phyloP scores from a whole-genome alignment of 92 coral and sea anemone species.

The Meandrina meandrites region DNA sequence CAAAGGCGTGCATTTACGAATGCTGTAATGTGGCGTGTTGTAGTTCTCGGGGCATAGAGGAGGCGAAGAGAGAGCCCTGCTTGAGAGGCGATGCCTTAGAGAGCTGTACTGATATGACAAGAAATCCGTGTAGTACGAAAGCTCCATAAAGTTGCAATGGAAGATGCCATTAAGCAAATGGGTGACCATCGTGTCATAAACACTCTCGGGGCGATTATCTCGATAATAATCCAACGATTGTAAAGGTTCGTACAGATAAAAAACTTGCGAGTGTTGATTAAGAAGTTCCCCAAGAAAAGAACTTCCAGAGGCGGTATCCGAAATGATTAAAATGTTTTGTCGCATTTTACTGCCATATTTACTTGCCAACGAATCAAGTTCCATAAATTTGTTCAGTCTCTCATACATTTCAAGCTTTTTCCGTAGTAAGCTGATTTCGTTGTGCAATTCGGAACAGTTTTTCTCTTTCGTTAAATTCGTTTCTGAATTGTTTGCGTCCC shows the following conservation, averaged over 20 bases:
- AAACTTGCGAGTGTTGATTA: slow-evolving; percentile 84
- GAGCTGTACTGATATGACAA: slow-evolving; percentile 88
- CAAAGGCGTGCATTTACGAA: slow-evolving; percentile 82
- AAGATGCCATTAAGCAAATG: slow-evolving; percentile 81
- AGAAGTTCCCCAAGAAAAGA: slow-evolving; percentile 89
- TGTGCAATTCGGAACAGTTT: slow-evolving; percentile 46
- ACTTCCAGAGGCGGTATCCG: slow-evolving; percentile 81
- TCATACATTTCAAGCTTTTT: slow-evolving; percentile 67
- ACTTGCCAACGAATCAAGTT: slow-evolving; percentile 76
- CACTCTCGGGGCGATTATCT: slow-evolving; percentile 86
- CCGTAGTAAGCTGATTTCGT: slow-evolving; percentile 47
- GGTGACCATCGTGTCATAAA: slow-evolving; percentile 87
- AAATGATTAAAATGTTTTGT: slow-evolving; percentile 78
- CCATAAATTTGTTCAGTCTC: slow-evolving; percentile 71
- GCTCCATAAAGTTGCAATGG: slow-evolving; percentile 82
- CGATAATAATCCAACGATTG: slow-evolving; percentile 76
- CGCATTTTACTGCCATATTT: slow-evolving; percentile 87
- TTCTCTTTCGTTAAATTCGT: background rate
- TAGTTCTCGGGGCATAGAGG: slow-evolving; percentile 84
- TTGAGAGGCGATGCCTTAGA: slow-evolving; percentile 79
- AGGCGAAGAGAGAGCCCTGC: slow-evolving; percentile 84
- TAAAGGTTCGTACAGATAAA: slow-evolving; percentile 83
- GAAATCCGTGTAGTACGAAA: slow-evolving; percentile 77
- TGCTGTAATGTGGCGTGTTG: slow-evolving; percentile 64
- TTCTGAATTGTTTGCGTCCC: slow-evolving; percentile 11